Evolutionary conservation across 2,888 invertebrate genomes (phyloP), one percentile per base, ranked within the genome.

Genomic region (Tetragonula carbonaria): DNA sequence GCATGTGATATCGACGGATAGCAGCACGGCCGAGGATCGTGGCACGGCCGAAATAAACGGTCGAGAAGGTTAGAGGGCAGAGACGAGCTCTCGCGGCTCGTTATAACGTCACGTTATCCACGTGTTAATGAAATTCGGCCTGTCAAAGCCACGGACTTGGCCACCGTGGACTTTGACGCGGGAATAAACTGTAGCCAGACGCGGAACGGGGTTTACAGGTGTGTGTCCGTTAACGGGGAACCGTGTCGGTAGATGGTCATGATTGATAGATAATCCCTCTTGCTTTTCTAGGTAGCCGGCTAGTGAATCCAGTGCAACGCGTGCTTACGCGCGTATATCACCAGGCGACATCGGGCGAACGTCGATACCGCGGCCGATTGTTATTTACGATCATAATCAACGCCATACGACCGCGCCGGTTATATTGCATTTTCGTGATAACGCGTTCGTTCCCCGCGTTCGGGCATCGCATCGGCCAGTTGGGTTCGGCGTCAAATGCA

Each of bases 321-420:
- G 74, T 85, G 83, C 77, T 85, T 70, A 77, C 84, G 82, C 82
- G 81, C 88, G 90, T 91, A 86, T 84, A 90, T 91, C 91, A 90
- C 84, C 77, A 82, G 8, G 87, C 87, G 90, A 91, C 91, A 91
- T 90, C 89, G 90, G 91, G 87, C 87, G 91, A 92, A 91, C 87
- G 92, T 91, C 91, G 88, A 91, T 92, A 85, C 66, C 75, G 74
- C 86, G 84, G 80, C 77, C 88, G 88, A 90, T 92, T 91, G 92
- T 92, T 92, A 92, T 92, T 92, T 92, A 92, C 90, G 92, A 92
- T 90, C 86, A 89, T 92, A 92, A 92, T 92, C 92, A 91, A 90
- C 85, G 76, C 38, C 66, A 70, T 6, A 66, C 74, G 74, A 75
- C 78, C 68, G 74, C 82, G 71, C 73, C 45, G 65, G 79, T 80